phyloP scores from a whole-genome alignment of 2,888 invertebrate genomes.

The Macroteleia sp. region DNA sequence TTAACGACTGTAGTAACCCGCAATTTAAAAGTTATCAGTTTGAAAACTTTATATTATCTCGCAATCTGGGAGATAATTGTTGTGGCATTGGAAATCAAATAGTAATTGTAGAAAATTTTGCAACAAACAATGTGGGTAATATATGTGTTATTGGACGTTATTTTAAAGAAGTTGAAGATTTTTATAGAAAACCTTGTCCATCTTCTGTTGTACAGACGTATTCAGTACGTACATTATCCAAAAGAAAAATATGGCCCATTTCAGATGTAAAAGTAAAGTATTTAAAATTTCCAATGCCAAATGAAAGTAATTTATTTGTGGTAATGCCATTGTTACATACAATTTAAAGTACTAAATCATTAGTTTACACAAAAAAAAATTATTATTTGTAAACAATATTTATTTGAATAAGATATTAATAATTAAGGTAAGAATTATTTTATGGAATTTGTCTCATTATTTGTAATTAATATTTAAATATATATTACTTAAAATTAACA shows the following conservation, averaged over 20 bases:
- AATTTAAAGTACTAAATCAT: too few relatives aligned
- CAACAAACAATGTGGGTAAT: slow-evolving; percentile 1
- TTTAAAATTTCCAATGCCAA: slow-evolving; percentile 11
- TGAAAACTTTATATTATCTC: background rate
- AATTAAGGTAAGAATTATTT: too few relatives aligned
- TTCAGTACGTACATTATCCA: background rate
- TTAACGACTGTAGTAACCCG: background rate
- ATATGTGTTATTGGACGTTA: slow-evolving; percentile 28
- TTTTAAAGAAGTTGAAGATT: slow-evolving; percentile 1
- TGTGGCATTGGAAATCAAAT: slow-evolving; percentile 11
- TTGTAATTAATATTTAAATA: too few relatives aligned
- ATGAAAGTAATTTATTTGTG: background rate
- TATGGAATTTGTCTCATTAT: too few relatives aligned
- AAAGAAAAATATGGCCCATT: background rate
- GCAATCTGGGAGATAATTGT: background rate
- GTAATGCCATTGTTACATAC: slow-evolving; percentile 2
- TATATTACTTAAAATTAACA: too few relatives aligned
- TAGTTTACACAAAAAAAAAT: too few relatives aligned
- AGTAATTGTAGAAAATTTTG: slow-evolving; percentile 26
- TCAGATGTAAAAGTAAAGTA: background rate
- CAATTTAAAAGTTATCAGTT: slow-evolving; percentile 22
- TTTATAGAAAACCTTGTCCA: slow-evolving; percentile 10
- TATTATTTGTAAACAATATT: too few relatives aligned
- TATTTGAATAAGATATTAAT: too few relatives aligned
- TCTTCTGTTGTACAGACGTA: slow-evolving; percentile 6